A percentile compares a stretch with the other conserved stretches of the same genome.
phyloP scores from a whole-genome alignment of 2,113 vertebrate species.

The Gavia stellata region DNA sequence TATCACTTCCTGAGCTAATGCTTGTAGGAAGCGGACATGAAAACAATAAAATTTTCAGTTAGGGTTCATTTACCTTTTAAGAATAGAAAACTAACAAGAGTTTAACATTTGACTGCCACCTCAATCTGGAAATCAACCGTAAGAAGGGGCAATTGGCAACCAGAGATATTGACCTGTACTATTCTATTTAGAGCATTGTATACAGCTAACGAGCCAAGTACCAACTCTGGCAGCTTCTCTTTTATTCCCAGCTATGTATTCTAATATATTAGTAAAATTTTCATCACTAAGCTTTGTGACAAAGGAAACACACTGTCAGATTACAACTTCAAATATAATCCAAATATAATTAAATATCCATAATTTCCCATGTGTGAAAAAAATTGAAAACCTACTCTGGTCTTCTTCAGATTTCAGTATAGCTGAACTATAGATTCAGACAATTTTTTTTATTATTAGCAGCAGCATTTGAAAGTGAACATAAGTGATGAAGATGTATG shows the following conservation, averaged over 20 bases:
- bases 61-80: background rate
- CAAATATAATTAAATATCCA: background rate
- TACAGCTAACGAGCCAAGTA: background rate
- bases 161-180: background rate
- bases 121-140: background rate
- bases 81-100: constrained; percentile 7
- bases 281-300: background rate
- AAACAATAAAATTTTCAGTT: constrained; percentile 60
- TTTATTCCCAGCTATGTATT: background rate
- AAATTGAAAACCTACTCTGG: background rate
- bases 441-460: background rate
- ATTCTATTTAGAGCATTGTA: background rate
- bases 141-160: background rate
- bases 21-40: constrained; percentile 61
- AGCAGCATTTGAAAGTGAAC: background rate
- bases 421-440: background rate
- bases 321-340: background rate
- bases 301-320: background rate
- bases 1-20: constrained; percentile 76
- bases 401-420: background rate
- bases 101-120: constrained; percentile 1
- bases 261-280: background rate
- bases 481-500: background rate
- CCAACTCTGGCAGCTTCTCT: background rate
- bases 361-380: background rate